Evolutionary conservation across 1,140 invertebrate species (phyloP), one percentile per base, ranked within the genome.

Genomic region (Drosophila tani): DNA sequence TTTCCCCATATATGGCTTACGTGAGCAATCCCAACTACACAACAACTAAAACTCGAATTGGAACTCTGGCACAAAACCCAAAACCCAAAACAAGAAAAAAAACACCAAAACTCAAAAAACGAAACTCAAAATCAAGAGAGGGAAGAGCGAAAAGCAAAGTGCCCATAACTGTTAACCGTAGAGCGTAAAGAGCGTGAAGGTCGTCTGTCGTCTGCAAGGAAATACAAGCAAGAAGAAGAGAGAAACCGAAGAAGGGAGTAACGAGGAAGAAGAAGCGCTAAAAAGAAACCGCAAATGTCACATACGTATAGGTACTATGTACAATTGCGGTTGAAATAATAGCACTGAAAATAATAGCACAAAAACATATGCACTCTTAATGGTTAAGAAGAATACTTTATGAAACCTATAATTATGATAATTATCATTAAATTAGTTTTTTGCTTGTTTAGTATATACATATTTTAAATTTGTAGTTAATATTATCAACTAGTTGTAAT

Each of bases 171-270:
- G 84, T 83, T 56, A 80, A 83, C 73, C 73, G 77, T 75, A 50
- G 77, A 87, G 62, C 59, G 53, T 55, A 55, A 53, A 53, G 85
- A 88, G 84, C 85, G 81, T 88, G 84, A 88, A 88, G 84, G 84
- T 88, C 84, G 80, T 70, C 68, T 79, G 75, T 24, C 45, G 59
- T 67, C 79, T 81, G 71, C 79, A 74, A 83, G 79, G 77, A 84
- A 82, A 77, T 35, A 56, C 75, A 47, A 57, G 32, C 29, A 38
- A 29, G 40, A 55, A 45, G 35, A 55, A 38, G 51, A 55, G 41
- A 24, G 38, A 76, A 35, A 35, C 57, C 53, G 46, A 38, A 24
- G 43, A 79, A 43, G 58, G 73, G 41, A 21, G 32, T n/a, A 21
- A 43, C 46, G 41, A 77, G 69, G 40, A 45, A 45, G 38, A 68